These are phyloP conservation scores for Cerastis leucographa DNA, from an alignment of 2,888 invertebrate species.

Conservation along the genomic window DNA sequence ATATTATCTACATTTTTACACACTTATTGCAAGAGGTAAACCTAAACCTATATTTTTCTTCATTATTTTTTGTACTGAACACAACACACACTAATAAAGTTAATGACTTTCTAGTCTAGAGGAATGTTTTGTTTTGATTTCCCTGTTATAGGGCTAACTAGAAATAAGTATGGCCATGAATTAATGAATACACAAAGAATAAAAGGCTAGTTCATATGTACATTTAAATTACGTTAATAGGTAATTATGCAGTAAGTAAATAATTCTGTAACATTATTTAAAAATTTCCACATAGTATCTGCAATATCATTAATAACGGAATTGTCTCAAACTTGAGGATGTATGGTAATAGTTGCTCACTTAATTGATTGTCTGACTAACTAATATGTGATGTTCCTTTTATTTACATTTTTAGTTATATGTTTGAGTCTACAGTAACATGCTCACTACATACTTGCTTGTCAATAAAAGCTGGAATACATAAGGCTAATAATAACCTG, in stretches of 20 bases:
- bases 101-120: neutral
- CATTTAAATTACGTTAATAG: slow-evolving; percentile 27
- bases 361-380: neutral
- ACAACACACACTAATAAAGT: neutral
- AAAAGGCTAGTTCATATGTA: slow-evolving; percentile 2
- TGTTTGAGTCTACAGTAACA: neutral
- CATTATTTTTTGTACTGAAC: neutral
- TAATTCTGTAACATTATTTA: slow-evolving; percentile 2
- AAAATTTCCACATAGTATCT: slow-evolving; percentile 28
- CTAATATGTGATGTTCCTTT: neutral
- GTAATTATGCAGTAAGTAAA: slow-evolving; percentile 31
- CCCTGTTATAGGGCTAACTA: neutral
- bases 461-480: neutral
- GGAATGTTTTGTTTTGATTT: neutral
- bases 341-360: no score
- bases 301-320: slow-evolving; percentile 2
- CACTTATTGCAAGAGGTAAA: neutral
- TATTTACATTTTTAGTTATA: neutral
- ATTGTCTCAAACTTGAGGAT: neutral
- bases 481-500: slow-evolving; percentile 15
- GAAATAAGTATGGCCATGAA: neutral
- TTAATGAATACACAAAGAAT: slow-evolving; percentile 15
- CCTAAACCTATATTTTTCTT: neutral
- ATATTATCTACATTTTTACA: neutral
- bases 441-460: neutral